Evolutionary conservation across 1,140 invertebrate genomes (phyloP), one percentile per base, ranked within the genome.

Genomic region (Drosophila saltans): DNA sequence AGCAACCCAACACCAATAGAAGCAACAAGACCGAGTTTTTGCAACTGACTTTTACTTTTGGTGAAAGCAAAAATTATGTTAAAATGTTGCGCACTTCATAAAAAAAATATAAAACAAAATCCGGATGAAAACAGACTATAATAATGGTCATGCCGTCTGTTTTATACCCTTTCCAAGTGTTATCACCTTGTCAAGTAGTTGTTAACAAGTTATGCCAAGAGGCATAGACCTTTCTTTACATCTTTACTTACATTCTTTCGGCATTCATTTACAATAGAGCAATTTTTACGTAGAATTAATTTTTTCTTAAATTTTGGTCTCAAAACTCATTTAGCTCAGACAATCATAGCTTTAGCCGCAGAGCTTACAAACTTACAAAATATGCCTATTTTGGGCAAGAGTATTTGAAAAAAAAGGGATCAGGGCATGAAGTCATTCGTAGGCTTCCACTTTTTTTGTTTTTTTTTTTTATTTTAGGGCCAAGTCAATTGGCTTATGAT

Each of bases 401-500:
- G 45, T 52, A 52, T 26, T 8, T 36, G 8, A 9, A 24, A 48
- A 82, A 81, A 59, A 83, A 82, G 80, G 83, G 83, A 88, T 88
- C 83, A 75, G 72, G 60, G 45, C 43, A 48, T 70, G 70, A 68
- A 88, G 82, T 88, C 83, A 72, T 73, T 79, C 67, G 43, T 55
- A 64, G 68, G 41, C 61, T 55, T 30, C 48, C 61, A 45, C 24
- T 48, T 39, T 48, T 48, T 24, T 52, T 52, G 24, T 52, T 52
- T 52, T 26, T 52, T 26, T 8, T 9, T 26, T 26, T 52, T 52
- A 36, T 69, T 39, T 73, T 65, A 58, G 52, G 59, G 56, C 62
- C 64, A 55, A 88, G 83, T 88, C 83, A 80, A 88, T 88, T 83
- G 83, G 80, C 80, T 83, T 88, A 88, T 88, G 83, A 88, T 88